These are phyloP conservation scores for Hoplostethus mediterraneus DNA, from an alignment of 2,797 vertebrate genomes.

Conservation along the genomic window DNA sequence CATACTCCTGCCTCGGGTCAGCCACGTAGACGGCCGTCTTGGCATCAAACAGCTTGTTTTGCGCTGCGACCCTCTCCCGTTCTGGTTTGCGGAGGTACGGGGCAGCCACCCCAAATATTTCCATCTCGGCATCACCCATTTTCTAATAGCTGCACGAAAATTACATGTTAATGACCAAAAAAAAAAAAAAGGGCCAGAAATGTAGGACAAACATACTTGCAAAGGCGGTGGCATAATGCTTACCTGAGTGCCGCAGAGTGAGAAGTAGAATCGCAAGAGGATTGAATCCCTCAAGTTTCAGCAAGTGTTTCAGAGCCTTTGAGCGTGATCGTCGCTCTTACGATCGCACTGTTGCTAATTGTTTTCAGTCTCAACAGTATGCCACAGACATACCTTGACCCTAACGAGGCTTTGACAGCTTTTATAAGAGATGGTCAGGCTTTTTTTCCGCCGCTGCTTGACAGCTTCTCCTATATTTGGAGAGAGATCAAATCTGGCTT, in stretches of 20 bases:
- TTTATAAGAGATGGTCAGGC: constrained; percentile 57
- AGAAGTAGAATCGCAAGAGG: background rate
- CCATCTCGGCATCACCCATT: constrained; percentile 83
- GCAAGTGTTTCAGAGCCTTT: background rate
- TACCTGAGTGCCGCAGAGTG: constrained; percentile 24
- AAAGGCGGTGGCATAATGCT: background rate
- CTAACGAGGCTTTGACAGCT: constrained; percentile 49
- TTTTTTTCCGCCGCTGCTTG: constrained; percentile 9
- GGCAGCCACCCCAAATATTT: constrained; percentile 85
- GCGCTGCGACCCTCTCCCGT: constrained; percentile 86
- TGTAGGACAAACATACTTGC: background rate
- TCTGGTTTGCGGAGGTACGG: constrained; percentile 87
- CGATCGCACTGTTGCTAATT: background rate
- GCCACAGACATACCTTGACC: constrained; percentile 37
- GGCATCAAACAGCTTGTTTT: constrained; percentile 88
- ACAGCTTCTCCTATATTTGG: constrained; percentile 68
- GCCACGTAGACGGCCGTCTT: constrained; percentile 88
- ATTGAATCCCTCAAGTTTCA: constrained; percentile 6
- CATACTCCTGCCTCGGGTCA: constrained; percentile 84
- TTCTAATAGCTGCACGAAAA: background rate
- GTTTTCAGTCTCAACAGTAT: constrained; percentile 15
- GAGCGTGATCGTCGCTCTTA: constrained; percentile 1
- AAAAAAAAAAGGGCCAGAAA: background rate
- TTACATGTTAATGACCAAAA: background rate
- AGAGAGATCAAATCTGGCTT: constrained; percentile 49